Evolutionary conservation across 2,113 vertebrate species (phyloP).

Genomic region (Esox niger): DNA sequence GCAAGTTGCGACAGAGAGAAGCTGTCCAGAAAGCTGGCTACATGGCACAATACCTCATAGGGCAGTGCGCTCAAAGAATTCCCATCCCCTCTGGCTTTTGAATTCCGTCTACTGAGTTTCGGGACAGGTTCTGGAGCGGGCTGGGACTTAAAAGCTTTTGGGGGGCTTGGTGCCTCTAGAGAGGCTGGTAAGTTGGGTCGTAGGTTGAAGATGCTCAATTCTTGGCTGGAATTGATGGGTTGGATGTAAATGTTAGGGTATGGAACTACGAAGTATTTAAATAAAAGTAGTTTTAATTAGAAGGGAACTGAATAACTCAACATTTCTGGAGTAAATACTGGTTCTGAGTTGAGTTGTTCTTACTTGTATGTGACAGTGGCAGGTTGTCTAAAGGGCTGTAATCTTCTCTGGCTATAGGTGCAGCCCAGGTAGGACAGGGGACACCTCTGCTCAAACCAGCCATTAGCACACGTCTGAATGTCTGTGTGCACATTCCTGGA

Average conservation of each 20-base stretch:
- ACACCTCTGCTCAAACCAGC: constrained; percentile 96
- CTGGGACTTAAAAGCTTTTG: neutral
- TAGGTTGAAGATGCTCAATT: constrained; percentile 85
- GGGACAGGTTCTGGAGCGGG: constrained; percentile 11
- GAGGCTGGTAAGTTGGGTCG: constrained; percentile 72
- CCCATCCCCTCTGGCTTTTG: constrained; percentile 63
- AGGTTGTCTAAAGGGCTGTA: constrained; percentile 79
- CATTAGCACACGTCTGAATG: constrained; percentile 83
- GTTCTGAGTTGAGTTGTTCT: constrained; percentile 16
- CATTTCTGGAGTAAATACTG: too few relatives aligned
- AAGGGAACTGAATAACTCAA: too few relatives aligned
- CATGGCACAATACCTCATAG: constrained; percentile 83
- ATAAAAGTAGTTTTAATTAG: too few relatives aligned
- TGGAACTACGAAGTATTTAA: too few relatives aligned
- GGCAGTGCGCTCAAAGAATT: constrained; percentile 78
- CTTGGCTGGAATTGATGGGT: constrained; percentile 51
- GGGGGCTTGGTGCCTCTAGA: constrained; percentile 37
- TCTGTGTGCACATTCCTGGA: constrained; percentile 85
- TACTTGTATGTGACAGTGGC: constrained; percentile 80
- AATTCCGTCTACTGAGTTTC: constrained; percentile 9
- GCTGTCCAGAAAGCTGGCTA: constrained; percentile 90
- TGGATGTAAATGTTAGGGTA: neutral
- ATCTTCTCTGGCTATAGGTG: constrained; percentile 84
- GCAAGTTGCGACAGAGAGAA: constrained; percentile 90
- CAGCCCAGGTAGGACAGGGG: constrained; percentile 92